phyloP scores from a whole-genome alignment of 2,888 invertebrate species.

The Limnephilus lunatus region DNA sequence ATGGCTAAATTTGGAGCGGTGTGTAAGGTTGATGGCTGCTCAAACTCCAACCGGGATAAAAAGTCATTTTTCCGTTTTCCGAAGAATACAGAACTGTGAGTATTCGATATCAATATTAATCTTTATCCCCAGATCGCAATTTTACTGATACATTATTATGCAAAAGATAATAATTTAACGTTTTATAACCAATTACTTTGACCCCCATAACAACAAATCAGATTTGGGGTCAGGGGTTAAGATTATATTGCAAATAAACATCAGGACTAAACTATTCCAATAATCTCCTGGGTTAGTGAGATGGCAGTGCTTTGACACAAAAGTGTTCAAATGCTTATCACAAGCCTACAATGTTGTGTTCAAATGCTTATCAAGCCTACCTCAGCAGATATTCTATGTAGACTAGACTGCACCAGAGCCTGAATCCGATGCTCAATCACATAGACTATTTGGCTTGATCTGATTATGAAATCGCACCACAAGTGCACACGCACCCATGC shows the following conservation, averaged over 20 bases:
- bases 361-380: neutral
- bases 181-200: too few relatives aligned
- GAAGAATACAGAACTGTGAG: conserved; percentile 2
- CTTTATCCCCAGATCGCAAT: neutral
- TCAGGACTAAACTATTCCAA: neutral
- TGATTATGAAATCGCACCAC: neutral
- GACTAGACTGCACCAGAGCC: neutral
- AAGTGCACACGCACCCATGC: neutral
- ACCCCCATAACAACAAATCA: too few relatives aligned
- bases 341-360: too few relatives aligned
- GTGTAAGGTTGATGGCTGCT: neutral
- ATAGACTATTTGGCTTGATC: neutral
- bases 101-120: neutral
- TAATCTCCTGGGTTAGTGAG: neutral
- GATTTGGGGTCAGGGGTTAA: too few relatives aligned
- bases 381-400: neutral
- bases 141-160: neutral
- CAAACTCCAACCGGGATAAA: neutral
- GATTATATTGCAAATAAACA: neutral
- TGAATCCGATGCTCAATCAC: neutral
- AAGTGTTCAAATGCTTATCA: too few relatives aligned
- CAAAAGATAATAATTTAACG: too few relatives aligned
- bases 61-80: neutral
- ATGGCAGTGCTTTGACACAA: neutral
- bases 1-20: neutral